Conservation (phyloP, 2,888 invertebrate species). For the Lampropteryx suffumata region DNA sequence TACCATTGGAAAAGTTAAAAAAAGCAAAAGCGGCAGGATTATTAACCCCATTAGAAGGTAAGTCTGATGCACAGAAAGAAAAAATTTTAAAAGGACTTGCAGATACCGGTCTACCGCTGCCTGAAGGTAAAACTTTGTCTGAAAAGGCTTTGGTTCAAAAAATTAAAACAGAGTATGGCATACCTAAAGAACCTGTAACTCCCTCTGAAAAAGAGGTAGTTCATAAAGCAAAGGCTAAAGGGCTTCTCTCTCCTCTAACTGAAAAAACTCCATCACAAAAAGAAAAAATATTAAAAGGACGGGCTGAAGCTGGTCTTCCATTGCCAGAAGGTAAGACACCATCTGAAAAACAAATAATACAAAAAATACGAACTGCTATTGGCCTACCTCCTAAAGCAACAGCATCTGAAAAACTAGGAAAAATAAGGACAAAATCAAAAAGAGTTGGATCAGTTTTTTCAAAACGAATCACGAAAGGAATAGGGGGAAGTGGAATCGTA, state of each 20-base stretch:
- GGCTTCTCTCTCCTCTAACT: constrained; percentile 47
- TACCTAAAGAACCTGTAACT: constrained; percentile 41
- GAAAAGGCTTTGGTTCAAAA: constrained; percentile 32
- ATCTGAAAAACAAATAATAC: constrained; percentile 50
- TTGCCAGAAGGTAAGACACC: constrained; percentile 50
- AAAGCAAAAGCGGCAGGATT: constrained; percentile 32
- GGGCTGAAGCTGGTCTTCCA: constrained; percentile 48
- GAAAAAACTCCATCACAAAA: constrained; percentile 48
- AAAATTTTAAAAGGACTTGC: constrained; percentile 39
- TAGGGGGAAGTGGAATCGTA: constrained; percentile 22
- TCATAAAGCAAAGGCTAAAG: constrained; percentile 47
- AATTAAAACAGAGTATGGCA: constrained; percentile 37
- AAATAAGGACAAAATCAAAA: constrained; percentile 47
- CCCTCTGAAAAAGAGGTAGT: constrained; percentile 44
- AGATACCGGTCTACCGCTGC: constrained; percentile 34
- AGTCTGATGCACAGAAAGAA: constrained; percentile 43
- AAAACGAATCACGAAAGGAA: constrained; percentile 11
- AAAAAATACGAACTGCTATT: constrained; percentile 45
- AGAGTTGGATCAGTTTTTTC: constrained; percentile 33
- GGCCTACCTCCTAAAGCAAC: constrained; percentile 48
- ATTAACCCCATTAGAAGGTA: constrained; percentile 40
- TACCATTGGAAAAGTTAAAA: constrained; percentile 27
- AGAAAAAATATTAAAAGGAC: constrained; percentile 49
- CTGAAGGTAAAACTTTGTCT: constrained; percentile 33
- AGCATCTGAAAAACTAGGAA: constrained; percentile 47